phyloP scores from a whole-genome alignment of 2,888 invertebrate species.

The Chloroclysta siterata region DNA sequence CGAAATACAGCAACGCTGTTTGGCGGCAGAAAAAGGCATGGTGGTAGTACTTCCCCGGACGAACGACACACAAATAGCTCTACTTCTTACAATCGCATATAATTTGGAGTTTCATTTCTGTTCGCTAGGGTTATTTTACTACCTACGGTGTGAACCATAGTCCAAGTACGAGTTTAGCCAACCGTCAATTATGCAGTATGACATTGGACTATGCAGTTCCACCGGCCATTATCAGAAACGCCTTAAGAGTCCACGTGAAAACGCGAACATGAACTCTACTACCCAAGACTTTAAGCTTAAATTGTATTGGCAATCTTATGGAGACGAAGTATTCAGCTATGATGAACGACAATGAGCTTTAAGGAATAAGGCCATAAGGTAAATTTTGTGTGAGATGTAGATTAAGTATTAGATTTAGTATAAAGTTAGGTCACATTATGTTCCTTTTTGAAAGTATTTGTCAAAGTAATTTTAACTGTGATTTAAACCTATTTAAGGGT shows the following conservation, averaged over 20 bases:
- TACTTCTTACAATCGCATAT: too few relatives aligned
- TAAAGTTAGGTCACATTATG: neutral
- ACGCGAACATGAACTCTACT: neutral
- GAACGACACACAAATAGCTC: too few relatives aligned
- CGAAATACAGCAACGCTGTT: too few relatives aligned
- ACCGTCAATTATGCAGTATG: slow-evolving; percentile 39
- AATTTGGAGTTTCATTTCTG: slow-evolving; percentile 9
- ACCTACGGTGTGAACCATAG: slow-evolving; percentile 7
- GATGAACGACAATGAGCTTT: slow-evolving; percentile 2
- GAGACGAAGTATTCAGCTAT: neutral
- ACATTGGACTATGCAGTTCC: slow-evolving; percentile 42
- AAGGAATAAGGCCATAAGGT: neutral
- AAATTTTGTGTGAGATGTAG: neutral
- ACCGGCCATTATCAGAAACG: slow-evolving; percentile 29
- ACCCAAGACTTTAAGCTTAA: neutral
- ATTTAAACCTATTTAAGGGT: too few relatives aligned
- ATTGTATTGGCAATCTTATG: neutral
- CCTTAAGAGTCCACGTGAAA: slow-evolving; percentile 5
- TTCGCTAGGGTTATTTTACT: neutral
- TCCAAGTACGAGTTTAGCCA: slow-evolving; percentile 28
- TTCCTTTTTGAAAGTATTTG: too few relatives aligned
- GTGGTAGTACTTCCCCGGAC: too few relatives aligned
- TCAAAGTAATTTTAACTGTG: too few relatives aligned
- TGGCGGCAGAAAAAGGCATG: too few relatives aligned
- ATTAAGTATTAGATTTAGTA: too few relatives aligned